These are phyloP conservation scores for Meteorus cinctellus DNA, from an alignment of 2,888 invertebrate species.

Conservation along the genomic window DNA sequence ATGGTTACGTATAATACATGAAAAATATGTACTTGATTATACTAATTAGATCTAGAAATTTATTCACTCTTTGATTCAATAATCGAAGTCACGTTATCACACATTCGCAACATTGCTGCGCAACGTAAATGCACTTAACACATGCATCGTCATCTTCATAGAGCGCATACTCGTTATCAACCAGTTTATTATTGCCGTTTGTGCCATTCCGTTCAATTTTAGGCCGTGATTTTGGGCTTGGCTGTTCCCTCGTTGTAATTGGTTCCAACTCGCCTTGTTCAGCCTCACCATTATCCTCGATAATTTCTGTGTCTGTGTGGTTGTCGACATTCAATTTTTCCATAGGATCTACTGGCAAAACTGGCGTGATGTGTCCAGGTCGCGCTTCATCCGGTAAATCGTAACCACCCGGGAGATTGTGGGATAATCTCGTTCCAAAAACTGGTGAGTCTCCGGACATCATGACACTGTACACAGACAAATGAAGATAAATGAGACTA, in stretches of 20 bases:
- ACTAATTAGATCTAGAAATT: background rate
- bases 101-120: constrained; percentile 80
- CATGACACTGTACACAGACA: constrained; percentile 64
- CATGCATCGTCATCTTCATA: constrained; percentile 77
- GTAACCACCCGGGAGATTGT: constrained; percentile 57
- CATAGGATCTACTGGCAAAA: constrained; percentile 40
- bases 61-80: background rate
- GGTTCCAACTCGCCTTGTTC: constrained; percentile 48
- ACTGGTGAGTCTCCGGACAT: constrained; percentile 64
- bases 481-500: background rate
- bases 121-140: constrained; percentile 79
- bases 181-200: constrained; percentile 54
- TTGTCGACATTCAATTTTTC: constrained; percentile 51
- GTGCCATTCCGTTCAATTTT: constrained; percentile 65
- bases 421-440: constrained; percentile 57
- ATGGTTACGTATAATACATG: constrained; percentile 15
- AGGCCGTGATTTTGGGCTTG: constrained; percentile 62
- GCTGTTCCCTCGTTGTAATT: constrained; percentile 58
- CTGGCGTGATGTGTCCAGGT: constrained; percentile 58
- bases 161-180: constrained; percentile 65
- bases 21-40: constrained; percentile 2
- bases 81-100: constrained; percentile 68
- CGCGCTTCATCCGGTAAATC: constrained; percentile 65
- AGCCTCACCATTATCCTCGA: constrained; percentile 57
- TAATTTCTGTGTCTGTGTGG: constrained; percentile 55